Evolutionary conservation across 2,113 vertebrate genomes (phyloP).

Genomic region (Peromyscus maniculatus): DNA sequence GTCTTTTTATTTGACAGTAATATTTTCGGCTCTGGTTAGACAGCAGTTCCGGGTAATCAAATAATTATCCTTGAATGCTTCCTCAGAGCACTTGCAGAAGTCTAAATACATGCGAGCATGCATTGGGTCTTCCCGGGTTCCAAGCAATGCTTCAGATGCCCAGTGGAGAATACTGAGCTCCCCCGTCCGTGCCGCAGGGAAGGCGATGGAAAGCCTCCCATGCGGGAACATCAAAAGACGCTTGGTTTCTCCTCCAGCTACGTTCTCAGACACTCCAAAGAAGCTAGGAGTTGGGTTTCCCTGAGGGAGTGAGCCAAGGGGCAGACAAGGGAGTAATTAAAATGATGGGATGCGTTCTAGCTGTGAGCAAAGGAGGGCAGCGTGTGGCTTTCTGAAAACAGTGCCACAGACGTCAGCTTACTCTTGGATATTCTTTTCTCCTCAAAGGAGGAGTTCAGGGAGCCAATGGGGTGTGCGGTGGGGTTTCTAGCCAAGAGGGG

Average conservation of each 20-base stretch:
- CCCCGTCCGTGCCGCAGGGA: background rate
- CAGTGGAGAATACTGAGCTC: background rate
- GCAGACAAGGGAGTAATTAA: slow-evolving; percentile 38
- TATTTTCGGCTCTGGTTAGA: background rate
- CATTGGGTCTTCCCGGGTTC: background rate
- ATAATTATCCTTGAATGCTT: background rate
- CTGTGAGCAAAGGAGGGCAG: slow-evolving; percentile 40
- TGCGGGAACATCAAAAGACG: background rate
- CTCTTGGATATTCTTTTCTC: slow-evolving; percentile 25
- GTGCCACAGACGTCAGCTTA: background rate
- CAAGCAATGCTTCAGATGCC: background rate
- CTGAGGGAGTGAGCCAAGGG: slow-evolving; percentile 14
- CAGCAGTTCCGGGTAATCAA: background rate
- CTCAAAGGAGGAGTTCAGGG: slow-evolving; percentile 33
- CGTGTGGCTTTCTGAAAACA: slow-evolving; percentile 44
- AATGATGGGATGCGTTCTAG: background rate
- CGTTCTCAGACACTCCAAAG: slow-evolving; percentile 6
- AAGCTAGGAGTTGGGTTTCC: background rate
- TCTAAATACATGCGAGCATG: background rate
- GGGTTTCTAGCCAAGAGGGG: slow-evolving; percentile 48
- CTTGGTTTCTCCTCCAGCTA: background rate
- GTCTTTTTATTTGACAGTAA: slow-evolving; percentile 35
- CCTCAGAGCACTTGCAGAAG: background rate
- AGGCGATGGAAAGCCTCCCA: background rate
- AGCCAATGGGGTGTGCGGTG: background rate